Evolutionary conservation across 2,888 invertebrate species (phyloP).

Genomic region (Drosophila ustulata): DNA sequence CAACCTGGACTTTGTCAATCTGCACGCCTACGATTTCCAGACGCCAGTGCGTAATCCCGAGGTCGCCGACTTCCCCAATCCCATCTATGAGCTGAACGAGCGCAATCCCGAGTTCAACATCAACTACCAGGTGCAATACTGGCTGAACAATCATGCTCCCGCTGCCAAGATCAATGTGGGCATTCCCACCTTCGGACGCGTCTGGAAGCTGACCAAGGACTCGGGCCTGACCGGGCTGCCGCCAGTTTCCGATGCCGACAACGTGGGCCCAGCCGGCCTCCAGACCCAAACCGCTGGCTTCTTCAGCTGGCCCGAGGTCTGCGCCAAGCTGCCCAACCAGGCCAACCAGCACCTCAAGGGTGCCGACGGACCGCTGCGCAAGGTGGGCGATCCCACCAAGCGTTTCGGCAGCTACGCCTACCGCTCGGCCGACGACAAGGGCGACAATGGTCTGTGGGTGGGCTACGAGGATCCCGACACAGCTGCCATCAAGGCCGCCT

Average conservation of each 20-base stretch:
- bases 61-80: conserved; percentile 91
- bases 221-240: conserved; percentile 92
- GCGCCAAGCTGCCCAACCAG: conserved; percentile 88
- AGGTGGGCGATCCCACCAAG: conserved; percentile 92
- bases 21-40: conserved; percentile 92
- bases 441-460: conserved; percentile 91
- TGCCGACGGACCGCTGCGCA: conserved; percentile 88
- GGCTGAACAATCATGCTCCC: conserved; percentile 87
- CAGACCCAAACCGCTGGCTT: conserved; percentile 90
- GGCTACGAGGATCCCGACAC: conserved; percentile 93
- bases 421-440: conserved; percentile 88
- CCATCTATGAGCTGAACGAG: conserved; percentile 90
- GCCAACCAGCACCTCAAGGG: conserved; percentile 88
- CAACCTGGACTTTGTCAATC: conserved; percentile 91
- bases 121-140: conserved; percentile 89
- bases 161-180: conserved; percentile 90
- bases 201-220: conserved; percentile 91
- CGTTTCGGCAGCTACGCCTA: conserved; percentile 93
- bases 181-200: conserved; percentile 90
- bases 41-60: conserved; percentile 91
- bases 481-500: conserved; percentile 91
- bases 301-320: conserved; percentile 92
- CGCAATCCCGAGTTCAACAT: conserved; percentile 89
- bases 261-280: conserved; percentile 90
- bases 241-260: conserved; percentile 89